phyloP scores from a whole-genome alignment of 2,797 vertebrate species.

The Limosa lapponica region DNA sequence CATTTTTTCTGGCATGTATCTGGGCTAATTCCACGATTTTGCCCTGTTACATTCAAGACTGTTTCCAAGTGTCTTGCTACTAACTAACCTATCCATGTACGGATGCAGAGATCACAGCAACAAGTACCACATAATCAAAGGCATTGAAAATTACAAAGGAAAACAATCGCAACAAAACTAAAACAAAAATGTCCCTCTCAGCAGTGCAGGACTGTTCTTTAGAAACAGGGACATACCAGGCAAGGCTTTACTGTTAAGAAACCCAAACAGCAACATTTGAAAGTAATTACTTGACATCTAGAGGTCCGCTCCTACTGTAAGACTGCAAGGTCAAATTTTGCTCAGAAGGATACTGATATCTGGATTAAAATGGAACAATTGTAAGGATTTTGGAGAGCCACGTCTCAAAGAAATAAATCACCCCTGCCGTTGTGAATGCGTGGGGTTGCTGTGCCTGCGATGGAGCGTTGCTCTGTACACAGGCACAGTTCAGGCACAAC shows the following conservation, averaged over 20 bases:
- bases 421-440: rapidly evolving
- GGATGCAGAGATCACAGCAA: not conserved
- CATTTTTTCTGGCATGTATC: not conserved
- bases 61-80: not conserved
- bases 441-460: rapidly evolving
- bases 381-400: not conserved
- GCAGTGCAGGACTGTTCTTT: not conserved
- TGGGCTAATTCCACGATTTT: not conserved
- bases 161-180: not conserved
- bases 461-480: not conserved
- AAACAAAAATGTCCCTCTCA: not conserved
- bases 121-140: not conserved
- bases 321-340: constrained; percentile 19
- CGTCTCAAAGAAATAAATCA: not conserved
- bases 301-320: not conserved
- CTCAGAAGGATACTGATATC: not conserved
- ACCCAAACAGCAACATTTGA: not conserved
- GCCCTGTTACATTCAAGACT: not conserved
- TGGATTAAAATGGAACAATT: not conserved
- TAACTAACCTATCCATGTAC: not conserved
- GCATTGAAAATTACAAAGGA: not conserved
- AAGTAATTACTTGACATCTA: constrained; percentile 15
- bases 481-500: not conserved
- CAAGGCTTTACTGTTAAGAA: not conserved
- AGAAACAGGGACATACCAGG: not conserved